phyloP scores from a whole-genome alignment of 2,797 vertebrate genomes.

The Rhinogobio ventralis region DNA sequence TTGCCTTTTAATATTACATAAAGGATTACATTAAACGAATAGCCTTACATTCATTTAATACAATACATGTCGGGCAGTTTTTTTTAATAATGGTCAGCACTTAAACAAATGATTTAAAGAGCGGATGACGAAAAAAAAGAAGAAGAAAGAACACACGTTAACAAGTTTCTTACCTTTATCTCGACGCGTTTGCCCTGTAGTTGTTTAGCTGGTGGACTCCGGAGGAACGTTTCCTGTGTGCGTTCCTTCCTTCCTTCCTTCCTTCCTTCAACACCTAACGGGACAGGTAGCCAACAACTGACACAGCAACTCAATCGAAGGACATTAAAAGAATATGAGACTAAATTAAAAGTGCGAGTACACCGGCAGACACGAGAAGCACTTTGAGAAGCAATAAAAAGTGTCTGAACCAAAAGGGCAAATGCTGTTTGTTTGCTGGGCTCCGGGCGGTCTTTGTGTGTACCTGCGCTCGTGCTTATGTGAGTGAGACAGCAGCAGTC shows the following conservation, averaged over 20 bases:
- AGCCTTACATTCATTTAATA: neutral
- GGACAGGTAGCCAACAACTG: constrained; percentile 24
- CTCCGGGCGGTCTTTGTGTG: neutral
- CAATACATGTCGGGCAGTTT: too few relatives aligned
- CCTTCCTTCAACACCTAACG: constrained; percentile 37
- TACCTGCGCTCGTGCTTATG: constrained; percentile 26
- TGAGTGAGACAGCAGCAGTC: constrained; percentile 11
- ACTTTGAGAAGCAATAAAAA: neutral
- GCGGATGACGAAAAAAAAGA: neutral
- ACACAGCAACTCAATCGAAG: constrained; percentile 9
- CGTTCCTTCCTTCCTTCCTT: constrained; percentile 13
- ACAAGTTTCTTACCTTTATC: constrained; percentile 36
- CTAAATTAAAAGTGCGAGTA: neutral
- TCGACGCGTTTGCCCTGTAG: constrained; percentile 14
- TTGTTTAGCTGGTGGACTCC: constrained; percentile 23
- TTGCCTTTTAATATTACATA: neutral
- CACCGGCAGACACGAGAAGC: neutral
- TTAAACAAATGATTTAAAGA: neutral
- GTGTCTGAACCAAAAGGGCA: neutral
- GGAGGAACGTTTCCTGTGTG: constrained; percentile 11
- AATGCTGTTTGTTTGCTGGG: constrained; percentile 7
- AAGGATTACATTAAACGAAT: neutral
- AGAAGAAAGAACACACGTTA: neutral
- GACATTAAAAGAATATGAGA: neutral
- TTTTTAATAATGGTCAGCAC: neutral